Percentiles rank a stretch among this genome's conserved stretches.
These are phyloP conservation scores for Synergus gifuensis DNA, from an alignment of 2,888 invertebrate species.

Conservation along the genomic window DNA sequence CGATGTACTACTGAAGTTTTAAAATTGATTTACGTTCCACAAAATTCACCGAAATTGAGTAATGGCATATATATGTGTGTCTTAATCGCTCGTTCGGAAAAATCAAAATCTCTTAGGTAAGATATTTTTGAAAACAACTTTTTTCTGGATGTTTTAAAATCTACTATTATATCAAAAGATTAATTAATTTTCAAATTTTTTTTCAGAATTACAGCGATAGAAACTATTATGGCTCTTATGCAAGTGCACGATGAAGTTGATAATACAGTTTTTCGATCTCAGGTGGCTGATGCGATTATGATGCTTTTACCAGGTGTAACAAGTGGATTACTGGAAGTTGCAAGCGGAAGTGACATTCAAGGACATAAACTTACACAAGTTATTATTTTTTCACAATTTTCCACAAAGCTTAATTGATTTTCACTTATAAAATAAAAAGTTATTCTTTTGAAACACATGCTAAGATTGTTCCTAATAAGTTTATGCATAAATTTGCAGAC, in stretches of 20 bases:
- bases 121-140: constrained; percentile 12
- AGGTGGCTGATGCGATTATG: constrained; percentile 81
- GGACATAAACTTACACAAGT: constrained; percentile 83
- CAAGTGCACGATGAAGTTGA: constrained; percentile 81
- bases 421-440: constrained; percentile 70
- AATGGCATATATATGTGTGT: constrained; percentile 84
- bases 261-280: constrained; percentile 78
- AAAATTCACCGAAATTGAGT: constrained; percentile 81
- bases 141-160: constrained; percentile 10
- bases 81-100: constrained; percentile 84
- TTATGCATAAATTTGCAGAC: constrained; percentile 70
- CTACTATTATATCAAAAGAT: neutral
- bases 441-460: neutral
- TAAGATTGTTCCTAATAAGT: neutral
- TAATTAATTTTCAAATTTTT: constrained; percentile 64
- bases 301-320: constrained; percentile 84
- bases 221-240: constrained; percentile 83
- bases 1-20: constrained; percentile 79
- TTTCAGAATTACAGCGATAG: constrained; percentile 79
- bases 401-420: constrained; percentile 69
- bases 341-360: constrained; percentile 80
- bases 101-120: constrained; percentile 83
- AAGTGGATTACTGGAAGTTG: constrained; percentile 81
- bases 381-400: constrained; percentile 69
- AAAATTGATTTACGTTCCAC: constrained; percentile 80